phyloP scores from a whole-genome alignment of 2,797 vertebrate genomes.

The Myioborus melanocephalus region DNA sequence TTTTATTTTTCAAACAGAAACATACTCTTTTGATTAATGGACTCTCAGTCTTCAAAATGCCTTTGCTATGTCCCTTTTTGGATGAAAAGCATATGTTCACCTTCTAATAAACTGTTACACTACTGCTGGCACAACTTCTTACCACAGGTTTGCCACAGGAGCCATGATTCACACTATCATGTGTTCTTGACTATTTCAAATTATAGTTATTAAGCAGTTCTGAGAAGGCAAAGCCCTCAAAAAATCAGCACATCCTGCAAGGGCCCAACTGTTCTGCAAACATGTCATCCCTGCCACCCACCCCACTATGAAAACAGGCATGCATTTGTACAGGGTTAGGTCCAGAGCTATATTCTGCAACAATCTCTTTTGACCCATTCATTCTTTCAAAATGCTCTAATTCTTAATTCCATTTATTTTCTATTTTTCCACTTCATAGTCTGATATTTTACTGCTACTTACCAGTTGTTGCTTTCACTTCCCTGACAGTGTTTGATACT shows the following conservation, averaged over 20 bases:
- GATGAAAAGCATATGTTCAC: constrained; percentile 1
- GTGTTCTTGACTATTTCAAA: constrained; percentile 26
- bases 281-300: background rate
- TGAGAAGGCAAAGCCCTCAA: constrained; percentile 13
- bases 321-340: background rate
- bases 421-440: background rate
- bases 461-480: background rate
- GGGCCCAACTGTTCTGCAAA: background rate
- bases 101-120: constrained; percentile 46
- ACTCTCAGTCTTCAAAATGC: constrained; percentile 8
- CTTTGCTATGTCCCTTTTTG: constrained; percentile 17
- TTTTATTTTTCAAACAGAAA: constrained; percentile 31
- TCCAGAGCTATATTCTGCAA: background rate
- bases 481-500: background rate
- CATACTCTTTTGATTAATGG: constrained; percentile 2
- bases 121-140: constrained; percentile 19
- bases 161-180: constrained; percentile 54
- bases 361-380: background rate
- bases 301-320: background rate
- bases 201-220: constrained; percentile 41
- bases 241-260: background rate
- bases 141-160: constrained; percentile 59
- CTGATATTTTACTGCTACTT: background rate
- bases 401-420: background rate
- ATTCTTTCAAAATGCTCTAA: background rate